Conservation (phyloP, 2,888 invertebrate genomes). For the Silvanus unidentatus region DNA sequence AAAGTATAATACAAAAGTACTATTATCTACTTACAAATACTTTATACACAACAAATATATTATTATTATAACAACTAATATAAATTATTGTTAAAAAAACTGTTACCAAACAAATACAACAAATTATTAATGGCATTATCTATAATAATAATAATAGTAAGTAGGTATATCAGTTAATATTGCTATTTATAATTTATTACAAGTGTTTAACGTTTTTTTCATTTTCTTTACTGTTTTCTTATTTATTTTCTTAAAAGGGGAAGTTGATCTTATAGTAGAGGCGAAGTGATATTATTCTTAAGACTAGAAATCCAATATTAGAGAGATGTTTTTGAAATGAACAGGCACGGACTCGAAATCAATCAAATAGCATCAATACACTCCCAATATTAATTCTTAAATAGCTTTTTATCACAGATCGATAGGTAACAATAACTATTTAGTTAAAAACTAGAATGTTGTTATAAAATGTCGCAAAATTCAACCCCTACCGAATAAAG, state of each 20-base stretch:
- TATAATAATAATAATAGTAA: constrained; percentile 2
- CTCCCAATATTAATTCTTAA: neutral
- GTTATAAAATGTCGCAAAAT: too few relatives aligned
- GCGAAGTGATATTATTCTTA: constrained; percentile 9
- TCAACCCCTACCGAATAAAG: too few relatives aligned
- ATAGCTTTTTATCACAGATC: constrained; percentile 8
- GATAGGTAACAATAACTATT: constrained; percentile 9
- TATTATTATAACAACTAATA: constrained; percentile 20
- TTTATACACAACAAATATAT: constrained; percentile 44
- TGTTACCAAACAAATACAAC: constrained; percentile 1
- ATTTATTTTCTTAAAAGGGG: constrained; percentile 6
- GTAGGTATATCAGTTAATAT: constrained; percentile 12
- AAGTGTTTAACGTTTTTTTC: constrained; percentile 13
- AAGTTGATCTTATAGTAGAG: constrained; percentile 4
- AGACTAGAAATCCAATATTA: neutral
- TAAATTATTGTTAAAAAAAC: constrained; percentile 13
- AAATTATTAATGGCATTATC: constrained; percentile 1
- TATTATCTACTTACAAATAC: constrained; percentile 39
- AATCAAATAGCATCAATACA: too few relatives aligned
- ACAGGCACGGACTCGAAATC: constrained; percentile 9
- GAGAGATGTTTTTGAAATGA: constrained; percentile 1
- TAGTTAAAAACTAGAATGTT: neutral
- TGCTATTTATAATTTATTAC: constrained; percentile 21
- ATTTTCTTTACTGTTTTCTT: too few relatives aligned
- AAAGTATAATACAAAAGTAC: constrained; percentile 46